These are phyloP conservation scores for Eira barbara DNA, from an alignment of 2,113 vertebrate genomes.

Conservation along the genomic window DNA sequence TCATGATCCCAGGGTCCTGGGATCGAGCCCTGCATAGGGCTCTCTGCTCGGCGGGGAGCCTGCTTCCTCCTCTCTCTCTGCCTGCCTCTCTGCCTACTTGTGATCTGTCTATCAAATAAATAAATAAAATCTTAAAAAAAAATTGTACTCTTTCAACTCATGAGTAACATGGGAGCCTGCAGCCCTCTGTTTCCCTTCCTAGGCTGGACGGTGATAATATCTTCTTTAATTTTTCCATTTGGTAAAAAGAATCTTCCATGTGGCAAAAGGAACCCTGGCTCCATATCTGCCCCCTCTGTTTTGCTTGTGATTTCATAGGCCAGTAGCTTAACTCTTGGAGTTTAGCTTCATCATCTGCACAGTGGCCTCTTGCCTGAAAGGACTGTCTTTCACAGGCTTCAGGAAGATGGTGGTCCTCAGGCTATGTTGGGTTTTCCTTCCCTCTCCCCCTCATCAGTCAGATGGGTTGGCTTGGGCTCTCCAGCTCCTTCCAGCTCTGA, in stretches of 20 bases:
- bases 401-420: background rate
- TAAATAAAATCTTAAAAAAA: too few species aligned
- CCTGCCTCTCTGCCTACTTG: too few species aligned
- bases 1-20: too few species aligned
- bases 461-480: fast-evolving
- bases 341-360: fast-evolving
- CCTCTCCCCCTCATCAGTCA: background rate
- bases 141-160: fast-evolving
- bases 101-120: too few species aligned
- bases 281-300: background rate
- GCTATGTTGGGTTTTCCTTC: background rate
- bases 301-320: background rate
- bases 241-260: background rate
- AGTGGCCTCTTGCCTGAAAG: background rate
- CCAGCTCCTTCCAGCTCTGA: too few species aligned
- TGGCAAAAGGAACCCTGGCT: background rate
- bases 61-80: too few species aligned
- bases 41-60: too few species aligned
- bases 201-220: background rate
- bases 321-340: background rate
- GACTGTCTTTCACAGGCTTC: background rate
- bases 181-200: background rate
- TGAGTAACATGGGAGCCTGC: fast-evolving
- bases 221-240: background rate
- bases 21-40: too few species aligned